phyloP scores from a whole-genome alignment of 2,113 vertebrate genomes.

The Ardeotis arabs region DNA sequence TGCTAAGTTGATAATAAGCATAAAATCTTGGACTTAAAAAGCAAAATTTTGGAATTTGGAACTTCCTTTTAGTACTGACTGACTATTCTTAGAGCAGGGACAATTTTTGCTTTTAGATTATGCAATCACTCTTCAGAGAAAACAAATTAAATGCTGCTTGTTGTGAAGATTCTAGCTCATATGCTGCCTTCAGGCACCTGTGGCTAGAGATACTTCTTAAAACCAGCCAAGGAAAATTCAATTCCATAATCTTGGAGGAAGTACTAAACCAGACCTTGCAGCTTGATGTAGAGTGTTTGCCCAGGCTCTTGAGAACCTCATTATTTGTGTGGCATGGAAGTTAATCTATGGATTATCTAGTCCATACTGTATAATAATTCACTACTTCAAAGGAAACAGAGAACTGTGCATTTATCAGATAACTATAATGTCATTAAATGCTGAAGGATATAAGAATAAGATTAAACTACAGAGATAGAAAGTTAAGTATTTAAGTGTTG shows the following conservation, averaged over 20 bases:
- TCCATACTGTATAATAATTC: conserved; percentile 29
- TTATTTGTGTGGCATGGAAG: not conserved
- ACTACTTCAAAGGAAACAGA: conserved; percentile 39
- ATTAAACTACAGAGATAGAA: not conserved
- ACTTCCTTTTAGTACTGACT: not conserved
- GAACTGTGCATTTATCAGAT: conserved; percentile 19
- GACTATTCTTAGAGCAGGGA: not conserved
- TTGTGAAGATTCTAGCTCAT: not conserved
- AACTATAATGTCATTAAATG: not conserved
- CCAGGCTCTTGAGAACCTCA: not conserved
- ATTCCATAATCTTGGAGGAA: not conserved
- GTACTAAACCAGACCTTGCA: not conserved
- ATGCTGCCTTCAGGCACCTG: not conserved
- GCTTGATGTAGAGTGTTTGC: not conserved
- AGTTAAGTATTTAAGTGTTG: not conserved
- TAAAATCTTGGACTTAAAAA: not conserved
- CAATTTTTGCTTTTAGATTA: not conserved
- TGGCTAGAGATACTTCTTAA: not conserved
- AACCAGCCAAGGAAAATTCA: not conserved
- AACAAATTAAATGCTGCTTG: not conserved
- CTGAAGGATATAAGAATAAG: conserved; percentile 16
- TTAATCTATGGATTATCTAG: conserved; percentile 2
- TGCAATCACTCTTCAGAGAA: not conserved
- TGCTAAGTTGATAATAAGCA: not conserved
- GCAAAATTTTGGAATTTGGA: not conserved